Conservation (phyloP, 35 echinoderm and acorn worm genomes). For the Ptychodera flava region DNA sequence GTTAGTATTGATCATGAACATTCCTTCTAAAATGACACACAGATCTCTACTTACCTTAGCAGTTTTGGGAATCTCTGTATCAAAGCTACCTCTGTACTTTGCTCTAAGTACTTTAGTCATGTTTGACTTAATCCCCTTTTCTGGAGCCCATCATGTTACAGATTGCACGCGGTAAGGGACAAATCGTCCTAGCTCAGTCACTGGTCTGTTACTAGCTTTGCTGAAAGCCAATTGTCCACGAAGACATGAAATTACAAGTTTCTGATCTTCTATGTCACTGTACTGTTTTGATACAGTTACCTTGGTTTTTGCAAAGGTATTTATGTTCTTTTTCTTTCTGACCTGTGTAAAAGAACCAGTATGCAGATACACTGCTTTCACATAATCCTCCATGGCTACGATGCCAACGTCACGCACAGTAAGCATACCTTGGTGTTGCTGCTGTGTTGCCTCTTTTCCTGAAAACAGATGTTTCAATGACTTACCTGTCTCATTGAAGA, state of each 20-base stretch:
- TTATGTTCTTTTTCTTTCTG: constrained; percentile 20
- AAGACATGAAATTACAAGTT: constrained; percentile 31
- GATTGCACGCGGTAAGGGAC: constrained; percentile 22
- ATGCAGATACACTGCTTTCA: constrained; percentile 30
- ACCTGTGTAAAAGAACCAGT: constrained; percentile 7
- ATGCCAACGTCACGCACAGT: constrained; percentile 29
- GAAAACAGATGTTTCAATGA: constrained; percentile 8
- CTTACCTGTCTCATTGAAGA: neutral
- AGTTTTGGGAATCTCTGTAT: neutral
- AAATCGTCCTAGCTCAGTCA: constrained; percentile 14
- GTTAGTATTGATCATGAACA: constrained; percentile 30
- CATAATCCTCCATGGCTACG: constrained; percentile 13
- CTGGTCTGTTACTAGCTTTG: constrained; percentile 19
- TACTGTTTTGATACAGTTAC: constrained; percentile 15
- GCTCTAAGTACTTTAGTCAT: constrained; percentile 12
- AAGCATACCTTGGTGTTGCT: neutral
- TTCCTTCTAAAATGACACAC: constrained; percentile 34
- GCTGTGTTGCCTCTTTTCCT: neutral
- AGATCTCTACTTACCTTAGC: neutral
- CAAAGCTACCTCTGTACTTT: constrained; percentile 9
- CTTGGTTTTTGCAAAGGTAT: constrained; percentile 11
- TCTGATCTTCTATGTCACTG: constrained; percentile 25
- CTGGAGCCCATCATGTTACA: constrained; percentile 13
- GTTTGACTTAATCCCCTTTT: constrained; percentile 11
- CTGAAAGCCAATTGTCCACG: constrained; percentile 33